These are phyloP conservation scores for Esperia sulphurella DNA, from an alignment of 2,888 invertebrate genomes.

Conservation along the genomic window DNA sequence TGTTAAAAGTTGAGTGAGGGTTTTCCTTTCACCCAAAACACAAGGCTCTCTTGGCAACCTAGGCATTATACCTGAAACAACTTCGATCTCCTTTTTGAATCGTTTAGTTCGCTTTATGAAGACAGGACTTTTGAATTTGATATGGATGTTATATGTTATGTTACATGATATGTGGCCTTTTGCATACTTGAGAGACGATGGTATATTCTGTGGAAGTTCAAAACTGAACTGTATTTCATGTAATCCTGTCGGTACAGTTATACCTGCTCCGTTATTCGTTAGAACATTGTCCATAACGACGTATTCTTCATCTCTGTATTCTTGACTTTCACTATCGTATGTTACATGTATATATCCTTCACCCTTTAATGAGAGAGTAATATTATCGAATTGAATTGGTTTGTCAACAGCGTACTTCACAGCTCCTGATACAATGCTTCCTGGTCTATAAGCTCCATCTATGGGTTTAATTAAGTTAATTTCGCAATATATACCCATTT, in stretches of 20 bases:
- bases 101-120: slow-evolving; percentile 29
- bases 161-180: slow-evolving; percentile 14
- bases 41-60: slow-evolving; percentile 24
- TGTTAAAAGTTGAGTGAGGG: slow-evolving; percentile 29
- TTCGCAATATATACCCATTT: slow-evolving; percentile 26
- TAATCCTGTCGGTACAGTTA: slow-evolving; percentile 17
- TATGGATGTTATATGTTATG: slow-evolving; percentile 34
- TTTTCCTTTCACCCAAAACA: slow-evolving; percentile 29
- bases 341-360: slow-evolving; percentile 10
- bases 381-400: slow-evolving; percentile 16
- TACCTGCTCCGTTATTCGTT: slow-evolving; percentile 13
- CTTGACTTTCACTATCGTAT: slow-evolving; percentile 1
- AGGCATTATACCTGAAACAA: slow-evolving; percentile 29
- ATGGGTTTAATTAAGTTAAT: slow-evolving; percentile 17
- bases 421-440: slow-evolving; percentile 18
- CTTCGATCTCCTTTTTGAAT: slow-evolving; percentile 31
- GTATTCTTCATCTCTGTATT: slow-evolving; percentile 22
- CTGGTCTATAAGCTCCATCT: slow-evolving; percentile 17
- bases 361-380: slow-evolving; percentile 24
- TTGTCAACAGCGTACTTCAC: slow-evolving; percentile 23
- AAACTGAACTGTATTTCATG: slow-evolving; percentile 33
- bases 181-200: slow-evolving; percentile 22
- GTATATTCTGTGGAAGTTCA: slow-evolving; percentile 28
- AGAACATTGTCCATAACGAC: slow-evolving; percentile 21
- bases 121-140: slow-evolving; percentile 35